Base-by-base conservation (phyloP, 1,140 invertebrate genomes). In the Lepidurus apus region DNA sequence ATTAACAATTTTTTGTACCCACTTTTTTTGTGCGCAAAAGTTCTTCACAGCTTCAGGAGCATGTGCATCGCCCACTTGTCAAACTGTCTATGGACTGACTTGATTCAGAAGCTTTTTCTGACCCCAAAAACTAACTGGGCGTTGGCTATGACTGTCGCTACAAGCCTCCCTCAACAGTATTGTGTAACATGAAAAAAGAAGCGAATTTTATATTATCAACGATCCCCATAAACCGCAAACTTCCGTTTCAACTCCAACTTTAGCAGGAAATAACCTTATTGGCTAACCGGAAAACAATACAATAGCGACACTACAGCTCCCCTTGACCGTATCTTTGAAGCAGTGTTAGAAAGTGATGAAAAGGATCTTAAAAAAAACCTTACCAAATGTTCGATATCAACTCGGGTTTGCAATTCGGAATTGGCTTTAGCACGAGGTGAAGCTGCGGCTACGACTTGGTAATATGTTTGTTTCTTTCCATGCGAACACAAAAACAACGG, bases 181-280 rank as follows among this genome's bases (percentile, higher is more conserved):
- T 13, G 17, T 21, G 53, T 65, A 65, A 65, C 53, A 65, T 7
- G 17, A 21, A 65, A 65, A 65, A 7, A 21, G 6, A 9, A 65
- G 53, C 53, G 21, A 65, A 65, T 65, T 34, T 65, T 21, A 65
- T 21, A 21, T 21, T 65, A 65, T 65, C 53, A 65, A 65, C 17
- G 53, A 65, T 65, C 53, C 9, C 53, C 6, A 65, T n/a, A 65
- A 65, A 21, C 53, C 9, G 17, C 53, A n/a, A 65, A 65, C 8
- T 65, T 65, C 53, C 53, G 53, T 21, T 17, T 13, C 6, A 65
- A n/a, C 53, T 34, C 34, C 34, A 34, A 34, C 0, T 17, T 65
- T 21, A 65, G 53, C 53, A 65, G 53, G 53, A 65, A 65, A 65
- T 65, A 65, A 65, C 53, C 53, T 65, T 21, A 21, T 65, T 13